These are phyloP conservation scores for Rhagium mordax DNA, from an alignment of 2,888 invertebrate species.

Conservation along the genomic window DNA sequence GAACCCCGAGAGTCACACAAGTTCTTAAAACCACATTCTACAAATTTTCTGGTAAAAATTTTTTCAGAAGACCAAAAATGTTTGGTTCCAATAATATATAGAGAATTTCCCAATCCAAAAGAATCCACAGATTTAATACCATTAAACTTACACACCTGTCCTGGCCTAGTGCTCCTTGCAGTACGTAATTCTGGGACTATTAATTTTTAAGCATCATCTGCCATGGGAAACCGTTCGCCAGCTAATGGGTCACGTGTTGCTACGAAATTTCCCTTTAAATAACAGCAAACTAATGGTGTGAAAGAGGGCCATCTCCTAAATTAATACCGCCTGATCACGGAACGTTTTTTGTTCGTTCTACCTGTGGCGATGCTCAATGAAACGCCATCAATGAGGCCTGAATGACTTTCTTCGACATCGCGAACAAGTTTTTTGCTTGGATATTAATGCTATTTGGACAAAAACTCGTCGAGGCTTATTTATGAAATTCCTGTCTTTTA, in stretches of 20 bases:
- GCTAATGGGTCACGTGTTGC: slow-evolving; percentile 41
- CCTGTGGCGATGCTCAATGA: slow-evolving; percentile 2
- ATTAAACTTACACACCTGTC: too few relatives aligned
- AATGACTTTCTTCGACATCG: slow-evolving; percentile 7
- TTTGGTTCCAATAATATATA: too few relatives aligned
- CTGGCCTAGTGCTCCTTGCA: too few relatives aligned
- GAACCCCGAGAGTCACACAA: too few relatives aligned
- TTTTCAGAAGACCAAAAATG: too few relatives aligned
- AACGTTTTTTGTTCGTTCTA: slow-evolving; percentile 10
- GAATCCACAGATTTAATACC: too few relatives aligned
- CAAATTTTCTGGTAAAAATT: too few relatives aligned
- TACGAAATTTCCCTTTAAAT: slow-evolving; percentile 33
- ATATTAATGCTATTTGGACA: neutral
- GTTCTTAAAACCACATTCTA: too few relatives aligned
- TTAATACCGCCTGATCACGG: slow-evolving; percentile 42
- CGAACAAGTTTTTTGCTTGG: neutral
- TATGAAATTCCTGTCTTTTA: neutral
- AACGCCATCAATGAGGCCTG: neutral
- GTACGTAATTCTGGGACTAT: neutral
- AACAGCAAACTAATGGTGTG: slow-evolving; percentile 42
- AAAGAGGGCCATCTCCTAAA: slow-evolving; percentile 33
- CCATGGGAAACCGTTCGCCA: slow-evolving; percentile 42
- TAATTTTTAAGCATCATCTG: neutral
- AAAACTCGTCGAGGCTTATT: neutral
- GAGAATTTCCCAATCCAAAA: too few relatives aligned